These are phyloP conservation scores for Aurelia sp. DNA, from an alignment of 30 jellyfish, hydroid and myxozoan species.

Conservation along the genomic window DNA sequence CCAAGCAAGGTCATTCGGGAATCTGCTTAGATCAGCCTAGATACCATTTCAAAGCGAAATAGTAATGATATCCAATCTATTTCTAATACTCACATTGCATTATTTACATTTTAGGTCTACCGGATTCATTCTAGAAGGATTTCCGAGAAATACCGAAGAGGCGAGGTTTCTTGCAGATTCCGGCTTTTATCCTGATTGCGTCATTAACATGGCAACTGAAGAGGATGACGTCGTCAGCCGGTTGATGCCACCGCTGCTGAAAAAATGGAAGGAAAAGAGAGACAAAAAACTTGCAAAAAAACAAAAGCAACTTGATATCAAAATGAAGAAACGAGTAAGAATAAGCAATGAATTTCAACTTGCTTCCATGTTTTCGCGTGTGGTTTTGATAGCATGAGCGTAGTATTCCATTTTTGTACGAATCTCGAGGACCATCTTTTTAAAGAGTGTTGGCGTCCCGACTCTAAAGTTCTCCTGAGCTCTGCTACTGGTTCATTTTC, in stretches of 20 bases:
- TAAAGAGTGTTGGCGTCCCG: too few relatives aligned
- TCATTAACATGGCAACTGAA: conserved; percentile 68
- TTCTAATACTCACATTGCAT: too few relatives aligned
- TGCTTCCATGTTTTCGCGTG: background rate
- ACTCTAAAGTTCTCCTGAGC: too few relatives aligned
- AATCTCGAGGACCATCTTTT: too few relatives aligned
- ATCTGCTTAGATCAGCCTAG: too few relatives aligned
- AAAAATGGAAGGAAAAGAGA: conserved; percentile 80
- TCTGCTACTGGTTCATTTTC: too few relatives aligned
- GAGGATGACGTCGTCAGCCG: conserved; percentile 77
- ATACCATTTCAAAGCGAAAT: too few relatives aligned
- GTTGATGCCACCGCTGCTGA: conserved; percentile 82
- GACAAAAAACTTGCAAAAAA: conserved; percentile 70
- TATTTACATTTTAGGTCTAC: conserved; percentile 57
- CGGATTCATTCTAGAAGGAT: conserved; percentile 96
- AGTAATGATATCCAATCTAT: too few relatives aligned
- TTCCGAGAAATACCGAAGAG: conserved; percentile 96
- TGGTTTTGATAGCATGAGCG: too few relatives aligned
- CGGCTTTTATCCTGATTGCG: conserved; percentile 93
- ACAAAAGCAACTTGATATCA: conserved; percentile 48
- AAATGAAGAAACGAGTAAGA: conserved; percentile 69
- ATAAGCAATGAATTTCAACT: background rate
- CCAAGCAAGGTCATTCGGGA: too few relatives aligned
- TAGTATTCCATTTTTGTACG: too few relatives aligned
- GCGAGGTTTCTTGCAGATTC: conserved; percentile 77